Conservation (phyloP, 2,888 invertebrate species). For the Epiperipatus broadwayi region DNA sequence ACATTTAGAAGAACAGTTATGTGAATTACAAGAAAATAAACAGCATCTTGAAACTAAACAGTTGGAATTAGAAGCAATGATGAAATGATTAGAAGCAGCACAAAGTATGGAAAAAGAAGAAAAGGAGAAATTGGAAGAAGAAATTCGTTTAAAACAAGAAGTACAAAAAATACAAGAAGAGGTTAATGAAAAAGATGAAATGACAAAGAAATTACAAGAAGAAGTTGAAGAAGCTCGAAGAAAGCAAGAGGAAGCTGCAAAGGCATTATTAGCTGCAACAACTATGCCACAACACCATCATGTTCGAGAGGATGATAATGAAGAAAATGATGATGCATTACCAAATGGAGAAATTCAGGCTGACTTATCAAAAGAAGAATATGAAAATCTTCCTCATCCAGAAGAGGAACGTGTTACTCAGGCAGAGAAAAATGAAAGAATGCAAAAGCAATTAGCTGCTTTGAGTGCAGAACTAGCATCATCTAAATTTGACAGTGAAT, state of each 20-base stretch:
- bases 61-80: conserved; percentile 62
- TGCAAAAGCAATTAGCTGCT: conserved; percentile 90
- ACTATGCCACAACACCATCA: conserved; percentile 56
- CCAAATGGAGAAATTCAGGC: conserved; percentile 52
- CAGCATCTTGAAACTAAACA: conserved; percentile 72
- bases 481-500: conserved; percentile 79
- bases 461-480: conserved; percentile 89
- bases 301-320: conserved; percentile 49
- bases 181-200: conserved; percentile 65
- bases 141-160: conserved; percentile 64
- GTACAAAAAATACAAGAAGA: conserved; percentile 72
- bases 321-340: conserved; percentile 48
- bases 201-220: conserved; percentile 72
- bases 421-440: conserved; percentile 80
- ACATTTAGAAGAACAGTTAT: conserved; percentile 72
- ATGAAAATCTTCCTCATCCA: conserved; percentile 74
- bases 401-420: conserved; percentile 78
- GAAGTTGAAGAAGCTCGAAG: conserved; percentile 72
- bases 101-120: conserved; percentile 61
- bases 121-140: conserved; percentile 44
- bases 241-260: conserved; percentile 41
- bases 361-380: conserved; percentile 47
- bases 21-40: conserved; percentile 56
- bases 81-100: conserved; percentile 73
- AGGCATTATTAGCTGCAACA: conserved; percentile 42